Conservation (phyloP, 1,140 invertebrate genomes). For the Panulirus ornatus region DNA sequence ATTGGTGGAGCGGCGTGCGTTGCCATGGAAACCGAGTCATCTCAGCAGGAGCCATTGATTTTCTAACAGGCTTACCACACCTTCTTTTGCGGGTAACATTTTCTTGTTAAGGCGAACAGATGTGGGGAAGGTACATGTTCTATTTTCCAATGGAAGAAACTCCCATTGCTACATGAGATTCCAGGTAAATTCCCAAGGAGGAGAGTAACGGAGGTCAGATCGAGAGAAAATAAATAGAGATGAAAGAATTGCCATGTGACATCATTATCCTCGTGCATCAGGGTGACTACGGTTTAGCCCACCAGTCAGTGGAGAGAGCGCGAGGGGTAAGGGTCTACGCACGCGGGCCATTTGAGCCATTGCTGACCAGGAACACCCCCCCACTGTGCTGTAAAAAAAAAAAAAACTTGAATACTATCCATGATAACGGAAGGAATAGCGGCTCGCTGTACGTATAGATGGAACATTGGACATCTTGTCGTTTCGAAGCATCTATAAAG, state of each 20-base stretch:
- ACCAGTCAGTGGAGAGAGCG: slow-evolving; percentile 60
- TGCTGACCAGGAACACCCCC: slow-evolving; percentile 19
- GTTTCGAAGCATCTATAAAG: neutral
- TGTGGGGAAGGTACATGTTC: no score
- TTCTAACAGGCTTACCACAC: slow-evolving; percentile 71
- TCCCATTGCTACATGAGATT: neutral
- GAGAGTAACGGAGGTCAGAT: neutral
- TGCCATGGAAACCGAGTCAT: slow-evolving; percentile 69
- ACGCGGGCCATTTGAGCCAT: neutral
- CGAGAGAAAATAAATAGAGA: slow-evolving; percentile 5
- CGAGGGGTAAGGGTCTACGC: slow-evolving; percentile 11
- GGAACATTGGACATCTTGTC: neutral
- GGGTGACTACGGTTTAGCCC: slow-evolving; percentile 64
- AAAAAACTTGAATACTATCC: neutral
- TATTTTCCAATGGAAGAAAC: neutral
- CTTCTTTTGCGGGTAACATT: slow-evolving; percentile 55
- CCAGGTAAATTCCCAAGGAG: neutral
- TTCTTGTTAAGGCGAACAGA: slow-evolving; percentile 28
- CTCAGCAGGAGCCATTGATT: slow-evolving; percentile 72
- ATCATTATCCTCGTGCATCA: slow-evolving; percentile 62
- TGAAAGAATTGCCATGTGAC: slow-evolving; percentile 53
- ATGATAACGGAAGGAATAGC: neutral
- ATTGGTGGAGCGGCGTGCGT: slow-evolving; percentile 62
- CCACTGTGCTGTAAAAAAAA: no score
- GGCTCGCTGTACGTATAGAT: neutral